phyloP scores from a whole-genome alignment of 2,113 vertebrate genomes.

The Bambusicola thoracicus region DNA sequence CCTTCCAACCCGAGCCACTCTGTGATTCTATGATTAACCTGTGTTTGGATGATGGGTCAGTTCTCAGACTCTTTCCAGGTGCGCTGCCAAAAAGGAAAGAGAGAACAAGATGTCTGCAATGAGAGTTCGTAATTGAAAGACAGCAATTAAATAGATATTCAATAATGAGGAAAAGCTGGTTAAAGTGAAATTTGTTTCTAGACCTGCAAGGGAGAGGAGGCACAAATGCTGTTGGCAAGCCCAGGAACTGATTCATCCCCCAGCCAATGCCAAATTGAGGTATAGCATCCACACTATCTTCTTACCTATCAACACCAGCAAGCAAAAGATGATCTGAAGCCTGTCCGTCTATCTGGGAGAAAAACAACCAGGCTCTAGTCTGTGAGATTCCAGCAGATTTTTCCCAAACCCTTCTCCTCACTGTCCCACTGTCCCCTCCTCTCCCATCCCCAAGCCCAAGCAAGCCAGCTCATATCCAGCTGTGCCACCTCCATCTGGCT shows the following conservation, averaged over 20 bases:
- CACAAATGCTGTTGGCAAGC: neutral
- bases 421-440: neutral
- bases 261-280: neutral
- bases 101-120: neutral
- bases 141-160: conserved; percentile 12
- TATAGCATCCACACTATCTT: neutral
- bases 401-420: neutral
- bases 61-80: neutral
- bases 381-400: neutral
- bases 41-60: neutral
- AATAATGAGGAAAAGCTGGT: neutral
- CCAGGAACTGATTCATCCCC: neutral
- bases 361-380: neutral
- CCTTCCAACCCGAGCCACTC: too few species aligned
- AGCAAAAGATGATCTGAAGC: neutral
- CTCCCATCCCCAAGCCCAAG: rapidly evolving
- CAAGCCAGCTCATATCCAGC: neutral
- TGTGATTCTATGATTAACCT: neutral
- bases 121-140: neutral
- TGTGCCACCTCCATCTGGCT: rapidly evolving
- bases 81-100: neutral
- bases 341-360: neutral
- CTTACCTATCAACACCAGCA: neutral
- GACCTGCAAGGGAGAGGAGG: neutral
- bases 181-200: conserved; percentile 25